Evolutionary conservation across 2,797 vertebrate genomes (phyloP).

Genomic region (Luscinia megarhynchos): DNA sequence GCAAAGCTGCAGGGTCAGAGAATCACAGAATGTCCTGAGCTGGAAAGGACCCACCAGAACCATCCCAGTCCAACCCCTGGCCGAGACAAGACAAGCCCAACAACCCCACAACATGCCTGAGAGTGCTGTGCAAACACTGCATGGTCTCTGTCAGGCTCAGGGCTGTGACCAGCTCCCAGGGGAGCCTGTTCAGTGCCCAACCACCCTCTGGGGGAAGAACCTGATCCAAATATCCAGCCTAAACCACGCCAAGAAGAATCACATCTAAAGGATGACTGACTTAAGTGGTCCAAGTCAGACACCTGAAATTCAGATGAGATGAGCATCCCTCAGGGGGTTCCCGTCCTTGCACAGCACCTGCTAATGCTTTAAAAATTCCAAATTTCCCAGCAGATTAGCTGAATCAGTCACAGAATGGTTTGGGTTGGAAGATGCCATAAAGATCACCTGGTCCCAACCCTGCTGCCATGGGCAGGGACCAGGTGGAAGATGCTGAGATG

Average conservation of each 20-base stretch:
- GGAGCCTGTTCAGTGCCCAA: neutral
- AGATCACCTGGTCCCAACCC: neutral
- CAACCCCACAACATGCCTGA: neutral
- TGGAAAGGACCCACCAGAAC: neutral
- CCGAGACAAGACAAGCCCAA: neutral
- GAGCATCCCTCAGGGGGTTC: neutral
- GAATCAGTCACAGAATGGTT: fast-evolving
- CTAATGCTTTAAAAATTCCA: neutral
- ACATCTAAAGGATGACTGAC: fast-evolving
- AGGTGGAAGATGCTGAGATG: neutral
- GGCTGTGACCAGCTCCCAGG: neutral
- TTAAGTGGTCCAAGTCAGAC: neutral
- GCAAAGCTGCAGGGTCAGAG: neutral
- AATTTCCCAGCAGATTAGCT: neutral
- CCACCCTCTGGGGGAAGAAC: neutral
- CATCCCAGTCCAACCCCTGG: neutral
- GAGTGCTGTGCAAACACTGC: fast-evolving
- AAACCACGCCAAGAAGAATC: neutral
- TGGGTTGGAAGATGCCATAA: neutral
- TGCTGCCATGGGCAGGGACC: neutral
- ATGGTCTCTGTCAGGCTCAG: neutral
- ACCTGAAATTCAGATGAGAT: neutral
- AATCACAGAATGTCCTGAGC: neutral
- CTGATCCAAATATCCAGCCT: neutral
- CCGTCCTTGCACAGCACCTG: neutral